Conservation (phyloP, 2,797 vertebrate genomes). For the Allobates femoralis region DNA sequence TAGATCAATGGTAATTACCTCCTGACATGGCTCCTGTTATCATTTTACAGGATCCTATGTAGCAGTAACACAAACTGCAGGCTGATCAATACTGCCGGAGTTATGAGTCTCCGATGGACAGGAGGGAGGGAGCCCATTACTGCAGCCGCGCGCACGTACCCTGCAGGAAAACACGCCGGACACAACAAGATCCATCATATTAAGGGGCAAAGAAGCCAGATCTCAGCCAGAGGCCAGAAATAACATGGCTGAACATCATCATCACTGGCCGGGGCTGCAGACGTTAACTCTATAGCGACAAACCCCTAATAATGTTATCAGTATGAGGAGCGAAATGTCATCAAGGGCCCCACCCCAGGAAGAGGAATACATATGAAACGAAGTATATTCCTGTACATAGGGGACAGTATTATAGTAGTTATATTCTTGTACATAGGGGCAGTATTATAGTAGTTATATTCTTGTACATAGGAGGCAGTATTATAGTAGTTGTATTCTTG, state of each 20-base stretch:
- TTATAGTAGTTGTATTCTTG: constrained; percentile 4
- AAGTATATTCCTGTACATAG: not conserved
- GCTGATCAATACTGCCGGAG: constrained; percentile 92
- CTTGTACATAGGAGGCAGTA: not conserved
- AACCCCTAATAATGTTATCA: not conserved
- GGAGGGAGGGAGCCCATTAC: constrained; percentile 92
- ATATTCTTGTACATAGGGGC: not conserved
- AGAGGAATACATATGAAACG: not conserved
- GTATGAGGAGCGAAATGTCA: not conserved
- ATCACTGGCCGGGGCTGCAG: not conserved
- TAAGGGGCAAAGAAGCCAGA: constrained; percentile 49
- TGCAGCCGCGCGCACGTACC: constrained; percentile 70
- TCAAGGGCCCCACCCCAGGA: not conserved
- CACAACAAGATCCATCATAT: constrained; percentile 71
- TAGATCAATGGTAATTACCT: constrained; percentile 99
- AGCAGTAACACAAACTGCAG: constrained; percentile 78
- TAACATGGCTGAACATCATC: not conserved
- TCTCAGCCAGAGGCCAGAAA: not conserved
- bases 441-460: constrained; percentile 14
- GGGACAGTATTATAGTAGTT: not conserved
- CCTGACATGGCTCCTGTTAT: constrained; percentile 98
- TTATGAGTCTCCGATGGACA: constrained; percentile 89
- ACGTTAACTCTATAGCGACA: not conserved
- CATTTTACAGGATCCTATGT: constrained; percentile 90
- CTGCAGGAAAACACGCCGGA: constrained; percentile 75